Evolutionary conservation across 2,113 vertebrate species (phyloP), one percentile per base, ranked within the genome.

Genomic region (Dipodomys ordii): DNA sequence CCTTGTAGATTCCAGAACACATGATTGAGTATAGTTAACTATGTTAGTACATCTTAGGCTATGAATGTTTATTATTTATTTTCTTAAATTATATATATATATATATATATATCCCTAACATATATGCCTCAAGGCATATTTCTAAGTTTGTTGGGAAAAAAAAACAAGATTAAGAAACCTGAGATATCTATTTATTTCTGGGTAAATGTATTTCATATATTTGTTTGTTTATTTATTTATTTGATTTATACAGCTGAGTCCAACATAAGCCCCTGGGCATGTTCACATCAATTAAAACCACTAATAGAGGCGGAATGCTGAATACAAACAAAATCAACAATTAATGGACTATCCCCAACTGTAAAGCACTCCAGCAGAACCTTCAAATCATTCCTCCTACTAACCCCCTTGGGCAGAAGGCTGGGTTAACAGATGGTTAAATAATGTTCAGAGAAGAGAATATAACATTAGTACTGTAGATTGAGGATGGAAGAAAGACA

Each of bases 311-410:
- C 94, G 95, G 95, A 96, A 95, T 93, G 95, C 94, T 96, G 93
- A 96, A 96, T 93, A 89, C 90, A 97, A 97, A 96, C 92, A 97
- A 97, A 97, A 94, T 97, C 93, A 97, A 96, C 97, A 97, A 96
- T 97, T 97, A 96, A 96, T 97, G 93, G 90, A 83, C 96, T 96
- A 79, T 96, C 88, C 93, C 92, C 90, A 87, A 85, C 90, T 87
- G 83, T 82, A 97, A 96, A 92, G 95, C 80, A 89, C 88, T 96
- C 94, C 60, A 0, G 49, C 93, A 95, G 92, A 93, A 95, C 77
- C 86, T 92, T 96, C 92, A 96, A 92, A 97, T 95, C 90, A 91
- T 93, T 93, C 84, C 86, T 93, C 69, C 83, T 39, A 67, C 83
- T 25, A 88, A 92, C 13, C 77, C 93, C 93, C 83, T 68, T 95